A percentile compares a stretch with the other conserved stretches of the same genome.
These are phyloP conservation scores for Sinocyclocheilus grahami DNA, from an alignment of 2,113 vertebrate genomes.

Conservation along the genomic window DNA sequence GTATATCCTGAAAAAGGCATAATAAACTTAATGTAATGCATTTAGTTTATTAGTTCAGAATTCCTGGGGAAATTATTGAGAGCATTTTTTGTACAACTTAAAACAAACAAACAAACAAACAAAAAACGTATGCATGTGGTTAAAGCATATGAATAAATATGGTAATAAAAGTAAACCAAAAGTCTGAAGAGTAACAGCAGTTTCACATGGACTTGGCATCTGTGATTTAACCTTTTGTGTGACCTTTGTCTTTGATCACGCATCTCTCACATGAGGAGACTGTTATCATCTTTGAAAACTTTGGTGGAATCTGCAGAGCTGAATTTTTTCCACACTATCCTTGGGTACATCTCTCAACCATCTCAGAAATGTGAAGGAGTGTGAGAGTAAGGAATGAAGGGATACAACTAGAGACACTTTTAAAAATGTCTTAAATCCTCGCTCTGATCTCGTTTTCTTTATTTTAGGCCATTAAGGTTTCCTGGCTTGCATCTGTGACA, in stretches of 20 bases:
- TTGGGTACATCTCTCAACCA: constrained; percentile 36
- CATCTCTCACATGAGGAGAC: constrained; percentile 26
- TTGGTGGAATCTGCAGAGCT: constrained; percentile 30
- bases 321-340: constrained; percentile 44
- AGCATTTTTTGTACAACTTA: too few species aligned
- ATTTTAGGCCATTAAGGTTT: constrained; percentile 1
- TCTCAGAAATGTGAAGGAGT: constrained; percentile 46
- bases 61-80: not conserved
- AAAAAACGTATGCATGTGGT: too few species aligned
- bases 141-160: not conserved
- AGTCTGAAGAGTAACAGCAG: not conserved
- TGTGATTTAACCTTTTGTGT: constrained; percentile 42
- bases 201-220: constrained; percentile 17
- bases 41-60: not conserved
- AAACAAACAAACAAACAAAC: too few species aligned
- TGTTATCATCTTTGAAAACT: constrained; percentile 39
- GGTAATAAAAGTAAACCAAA: too few species aligned
- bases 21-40: not conserved
- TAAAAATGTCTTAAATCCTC: constrained; percentile 13
- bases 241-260: constrained; percentile 43
- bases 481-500: constrained; percentile 5
- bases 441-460: constrained; percentile 28
- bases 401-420: constrained; percentile 2
- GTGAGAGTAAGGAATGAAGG: constrained; percentile 35
- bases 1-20: not conserved